Percentiles rank a stretch among this genome's conserved stretches.
phyloP scores from a whole-genome alignment of 2,113 vertebrate genomes.

The Cichladusa arquata region DNA sequence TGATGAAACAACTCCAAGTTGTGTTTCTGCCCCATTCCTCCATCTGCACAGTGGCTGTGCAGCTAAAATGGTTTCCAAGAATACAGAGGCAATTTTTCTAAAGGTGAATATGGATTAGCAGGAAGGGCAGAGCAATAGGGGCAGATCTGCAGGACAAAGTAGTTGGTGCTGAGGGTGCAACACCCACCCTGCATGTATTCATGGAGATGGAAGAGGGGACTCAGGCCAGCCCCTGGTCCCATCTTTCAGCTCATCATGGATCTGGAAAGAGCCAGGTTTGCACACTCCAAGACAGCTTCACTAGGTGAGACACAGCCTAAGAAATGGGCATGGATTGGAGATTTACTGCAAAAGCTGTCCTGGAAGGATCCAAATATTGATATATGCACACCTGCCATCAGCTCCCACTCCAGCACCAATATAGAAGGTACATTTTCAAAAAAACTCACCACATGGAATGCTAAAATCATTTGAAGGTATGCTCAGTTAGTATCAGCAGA shows the following conservation, averaged over 20 bases:
- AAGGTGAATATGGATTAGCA: not conserved
- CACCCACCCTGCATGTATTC: not conserved
- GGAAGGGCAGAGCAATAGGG: not conserved
- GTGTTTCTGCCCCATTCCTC: not conserved
- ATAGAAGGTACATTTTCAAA: not conserved
- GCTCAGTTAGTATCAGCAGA: not conserved
- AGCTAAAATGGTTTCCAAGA: not conserved
- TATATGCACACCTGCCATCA: not conserved
- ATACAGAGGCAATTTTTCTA: not conserved
- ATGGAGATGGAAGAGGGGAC: not conserved
- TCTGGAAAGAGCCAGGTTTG: not conserved
- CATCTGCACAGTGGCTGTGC: not conserved
- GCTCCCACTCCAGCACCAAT: not conserved
- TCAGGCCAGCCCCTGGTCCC: not conserved
- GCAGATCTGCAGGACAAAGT: not conserved
- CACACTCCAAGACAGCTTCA: accelerated
- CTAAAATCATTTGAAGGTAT: not conserved
- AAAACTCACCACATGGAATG: not conserved
- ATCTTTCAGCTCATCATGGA: not conserved
- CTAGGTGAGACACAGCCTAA: not conserved
- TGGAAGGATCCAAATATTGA: not conserved
- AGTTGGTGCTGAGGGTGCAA: not conserved
- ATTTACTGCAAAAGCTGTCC: not conserved
- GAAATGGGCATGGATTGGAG: not conserved
- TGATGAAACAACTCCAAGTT: not conserved